These are phyloP conservation scores for Dendrocincla tyrannina DNA, from an alignment of 2,797 vertebrate species.

Conservation along the genomic window DNA sequence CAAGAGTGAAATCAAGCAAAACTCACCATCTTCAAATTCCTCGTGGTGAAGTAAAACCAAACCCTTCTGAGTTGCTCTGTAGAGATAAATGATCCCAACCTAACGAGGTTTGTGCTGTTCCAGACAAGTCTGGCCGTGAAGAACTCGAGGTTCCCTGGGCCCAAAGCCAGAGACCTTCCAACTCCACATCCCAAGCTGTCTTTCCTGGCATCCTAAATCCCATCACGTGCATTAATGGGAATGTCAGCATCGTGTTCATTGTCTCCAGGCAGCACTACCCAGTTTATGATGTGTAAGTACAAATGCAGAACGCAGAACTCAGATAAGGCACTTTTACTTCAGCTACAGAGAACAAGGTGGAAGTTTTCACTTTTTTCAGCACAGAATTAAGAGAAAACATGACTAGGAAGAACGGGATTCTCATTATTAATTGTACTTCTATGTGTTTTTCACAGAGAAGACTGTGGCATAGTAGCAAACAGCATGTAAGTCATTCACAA, in stretches of 20 bases:
- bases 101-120: background rate
- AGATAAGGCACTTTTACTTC: background rate
- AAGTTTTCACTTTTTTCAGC: background rate
- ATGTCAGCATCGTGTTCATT: slow-evolving; percentile 80
- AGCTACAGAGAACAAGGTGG: background rate
- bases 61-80: background rate
- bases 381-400: background rate
- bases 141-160: background rate
- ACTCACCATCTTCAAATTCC: background rate
- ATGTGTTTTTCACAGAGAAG: background rate
- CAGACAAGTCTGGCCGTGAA: background rate
- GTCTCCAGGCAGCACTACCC: slow-evolving; percentile 82
- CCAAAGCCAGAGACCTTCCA: background rate
- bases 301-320: background rate
- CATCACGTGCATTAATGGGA: slow-evolving; percentile 78
- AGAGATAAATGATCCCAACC: background rate
- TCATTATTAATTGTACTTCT: background rate
- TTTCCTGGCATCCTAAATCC: slow-evolving; percentile 84
- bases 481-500: background rate
- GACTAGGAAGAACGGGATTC: background rate
- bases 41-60: background rate
- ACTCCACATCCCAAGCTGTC: background rate
- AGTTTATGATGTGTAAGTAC: slow-evolving; percentile 86
- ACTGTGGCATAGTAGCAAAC: background rate
- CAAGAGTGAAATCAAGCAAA: background rate